These are phyloP conservation scores for Chionomys nivalis DNA, from an alignment of 2,113 vertebrate genomes.

Conservation along the genomic window DNA sequence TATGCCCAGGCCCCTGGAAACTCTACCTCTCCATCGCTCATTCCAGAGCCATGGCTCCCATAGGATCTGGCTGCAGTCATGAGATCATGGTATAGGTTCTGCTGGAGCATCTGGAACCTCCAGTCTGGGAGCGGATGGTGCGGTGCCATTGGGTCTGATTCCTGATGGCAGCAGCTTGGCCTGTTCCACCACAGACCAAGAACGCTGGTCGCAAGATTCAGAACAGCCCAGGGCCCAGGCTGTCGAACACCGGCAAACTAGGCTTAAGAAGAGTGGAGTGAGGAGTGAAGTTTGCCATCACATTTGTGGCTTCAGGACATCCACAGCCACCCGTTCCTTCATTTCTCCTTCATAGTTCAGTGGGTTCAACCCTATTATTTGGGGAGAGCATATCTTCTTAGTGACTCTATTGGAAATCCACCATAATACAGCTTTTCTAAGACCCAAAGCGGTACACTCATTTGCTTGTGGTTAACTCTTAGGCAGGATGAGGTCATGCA, in stretches of 20 bases:
- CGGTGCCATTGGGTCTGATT: not conserved
- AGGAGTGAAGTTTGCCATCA: not conserved
- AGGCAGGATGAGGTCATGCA: conserved; percentile 65
- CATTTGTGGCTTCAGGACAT: not conserved
- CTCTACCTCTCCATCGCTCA: not conserved
- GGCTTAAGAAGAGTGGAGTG: not conserved
- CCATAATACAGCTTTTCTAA: conserved; percentile 29
- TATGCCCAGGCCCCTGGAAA: conserved; percentile 53
- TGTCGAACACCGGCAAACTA: not conserved
- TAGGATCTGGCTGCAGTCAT: conserved; percentile 11
- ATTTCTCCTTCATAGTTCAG: not conserved
- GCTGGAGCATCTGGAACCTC: not conserved
- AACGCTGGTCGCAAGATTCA: not conserved
- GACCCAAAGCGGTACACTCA: conserved; percentile 35
- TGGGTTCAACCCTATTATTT: conserved; percentile 57
- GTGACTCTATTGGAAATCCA: conserved; percentile 62
- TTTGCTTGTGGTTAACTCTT: conserved; percentile 67
- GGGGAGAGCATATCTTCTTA: conserved; percentile 53
- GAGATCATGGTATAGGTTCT: not conserved
- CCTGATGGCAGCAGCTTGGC: not conserved
- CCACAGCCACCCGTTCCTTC: not conserved
- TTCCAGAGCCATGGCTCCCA: not conserved
- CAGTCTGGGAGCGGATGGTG: not conserved
- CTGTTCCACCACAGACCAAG: not conserved
- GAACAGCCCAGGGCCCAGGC: not conserved